Percentiles rank a stretch among this genome's conserved stretches.
These are phyloP conservation scores for Liposcelis brunnea DNA, from an alignment of 2,888 invertebrate genomes.

Conservation along the genomic window DNA sequence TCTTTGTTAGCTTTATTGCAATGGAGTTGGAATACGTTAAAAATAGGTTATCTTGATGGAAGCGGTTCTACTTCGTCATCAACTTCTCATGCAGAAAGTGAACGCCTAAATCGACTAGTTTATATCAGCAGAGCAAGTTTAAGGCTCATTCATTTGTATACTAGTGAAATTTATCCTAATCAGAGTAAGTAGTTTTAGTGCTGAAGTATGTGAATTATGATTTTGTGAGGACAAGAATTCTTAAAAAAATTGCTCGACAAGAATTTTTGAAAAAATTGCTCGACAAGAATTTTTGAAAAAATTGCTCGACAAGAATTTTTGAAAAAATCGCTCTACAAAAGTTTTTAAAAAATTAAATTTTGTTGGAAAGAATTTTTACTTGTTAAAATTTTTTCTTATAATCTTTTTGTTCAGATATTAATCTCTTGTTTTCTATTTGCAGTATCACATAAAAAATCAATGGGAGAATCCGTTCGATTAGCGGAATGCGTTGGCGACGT, in stretches of 20 bases:
- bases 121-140: constrained; percentile 74
- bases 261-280: too few species aligned
- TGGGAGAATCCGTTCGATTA: constrained; percentile 51
- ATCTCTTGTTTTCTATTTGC: constrained; percentile 14
- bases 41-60: constrained; percentile 45
- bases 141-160: constrained; percentile 64
- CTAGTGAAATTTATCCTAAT: constrained; percentile 83
- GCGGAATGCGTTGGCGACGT: constrained; percentile 78
- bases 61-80: constrained; percentile 20
- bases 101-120: constrained; percentile 65
- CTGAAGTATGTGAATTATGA: constrained; percentile 3
- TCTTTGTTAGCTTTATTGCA: constrained; percentile 68
- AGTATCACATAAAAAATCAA: constrained; percentile 18
- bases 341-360: not conserved
- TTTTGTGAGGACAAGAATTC: not conserved
- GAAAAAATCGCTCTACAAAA: too few species aligned
- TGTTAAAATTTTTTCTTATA: not conserved
- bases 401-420: constrained; percentile 6
- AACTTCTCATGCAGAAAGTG: constrained; percentile 25
- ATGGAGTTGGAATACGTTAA: constrained; percentile 85
- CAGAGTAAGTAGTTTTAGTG: constrained; percentile 28
- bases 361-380: not conserved
- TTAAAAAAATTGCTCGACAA: too few species aligned
- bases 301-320: too few species aligned
- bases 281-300: too few species aligned